Percentiles rank a stretch among this genome's conserved stretches.
phyloP scores from a whole-genome alignment of 2,888 invertebrate genomes.

The Drosophila nigricruria region DNA sequence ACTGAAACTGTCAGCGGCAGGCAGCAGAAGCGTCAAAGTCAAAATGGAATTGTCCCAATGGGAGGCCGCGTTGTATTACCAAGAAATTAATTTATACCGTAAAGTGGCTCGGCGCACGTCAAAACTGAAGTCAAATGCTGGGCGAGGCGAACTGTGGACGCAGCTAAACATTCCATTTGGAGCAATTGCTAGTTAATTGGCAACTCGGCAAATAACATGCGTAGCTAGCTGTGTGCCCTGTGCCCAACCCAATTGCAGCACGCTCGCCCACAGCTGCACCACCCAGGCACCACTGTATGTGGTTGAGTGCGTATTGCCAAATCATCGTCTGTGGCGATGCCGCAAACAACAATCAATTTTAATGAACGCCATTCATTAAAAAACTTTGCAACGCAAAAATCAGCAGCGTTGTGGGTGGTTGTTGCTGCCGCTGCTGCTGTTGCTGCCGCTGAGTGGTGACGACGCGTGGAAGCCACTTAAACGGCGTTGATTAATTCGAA shows the following conservation, averaged over 20 bases:
- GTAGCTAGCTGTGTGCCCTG: slow-evolving; percentile 27
- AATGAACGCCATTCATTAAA: slow-evolving; percentile 80
- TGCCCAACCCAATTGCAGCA: not conserved
- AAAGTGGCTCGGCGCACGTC: slow-evolving; percentile 26
- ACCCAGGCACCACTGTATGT: slow-evolving; percentile 1
- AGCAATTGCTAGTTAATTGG: slow-evolving; percentile 76
- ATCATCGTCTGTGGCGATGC: slow-evolving; percentile 63
- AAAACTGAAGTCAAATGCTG: slow-evolving; percentile 29
- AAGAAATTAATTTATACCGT: slow-evolving; percentile 45
- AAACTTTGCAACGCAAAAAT: slow-evolving; percentile 67
- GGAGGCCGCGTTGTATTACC: slow-evolving; percentile 19
- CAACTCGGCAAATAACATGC: slow-evolving; percentile 72
- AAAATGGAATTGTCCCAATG: slow-evolving; percentile 29
- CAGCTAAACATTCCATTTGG: slow-evolving; percentile 38
- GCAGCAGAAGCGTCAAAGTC: slow-evolving; percentile 59
- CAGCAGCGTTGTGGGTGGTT: slow-evolving; percentile 24
- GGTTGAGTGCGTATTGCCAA: slow-evolving; percentile 58
- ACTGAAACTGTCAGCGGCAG: slow-evolving; percentile 49
- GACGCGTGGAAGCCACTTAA: slow-evolving; percentile 72
- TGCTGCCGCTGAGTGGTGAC: slow-evolving; percentile 33
- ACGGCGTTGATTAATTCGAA: slow-evolving; percentile 76
- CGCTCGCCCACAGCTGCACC: too few species aligned
- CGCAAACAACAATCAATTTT: slow-evolving; percentile 80
- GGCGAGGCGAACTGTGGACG: not conserved
- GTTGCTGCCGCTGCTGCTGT: slow-evolving; percentile 13